Evolutionary conservation across 2,113 vertebrate genomes (phyloP).

Genomic region (Planiliza haematocheilus): DNA sequence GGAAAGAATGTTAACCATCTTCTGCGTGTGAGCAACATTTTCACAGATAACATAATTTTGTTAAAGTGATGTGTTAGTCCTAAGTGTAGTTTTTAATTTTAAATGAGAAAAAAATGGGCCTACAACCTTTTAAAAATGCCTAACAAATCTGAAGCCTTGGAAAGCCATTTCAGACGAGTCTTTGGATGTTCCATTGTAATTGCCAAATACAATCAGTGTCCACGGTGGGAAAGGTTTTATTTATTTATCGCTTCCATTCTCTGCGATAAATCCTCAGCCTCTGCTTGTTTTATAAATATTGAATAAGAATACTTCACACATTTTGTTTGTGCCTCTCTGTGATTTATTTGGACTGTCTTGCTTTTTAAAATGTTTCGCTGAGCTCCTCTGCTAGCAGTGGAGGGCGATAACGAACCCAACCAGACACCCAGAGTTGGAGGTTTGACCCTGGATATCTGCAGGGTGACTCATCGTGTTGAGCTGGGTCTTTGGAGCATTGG

Average conservation of each 20-base stretch:
- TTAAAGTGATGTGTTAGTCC: no score
- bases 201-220: not conserved
- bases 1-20: no score
- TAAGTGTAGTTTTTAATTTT: no score
- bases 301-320: not conserved
- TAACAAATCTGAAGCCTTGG: not conserved
- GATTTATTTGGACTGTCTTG: constrained; percentile 8
- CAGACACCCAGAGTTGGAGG: constrained; percentile 27
- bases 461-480: constrained; percentile 47
- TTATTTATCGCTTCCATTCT: not conserved
- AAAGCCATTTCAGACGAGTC: not conserved
- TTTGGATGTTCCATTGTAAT: not conserved
- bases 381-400: constrained; percentile 5
- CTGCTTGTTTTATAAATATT: not conserved
- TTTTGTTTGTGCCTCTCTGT: not conserved
- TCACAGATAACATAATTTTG: no score
- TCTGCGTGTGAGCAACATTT: no score
- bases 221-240: not conserved
- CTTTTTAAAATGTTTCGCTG: constrained; percentile 3
- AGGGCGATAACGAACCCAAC: constrained; percentile 2
- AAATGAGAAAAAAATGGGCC: no score
- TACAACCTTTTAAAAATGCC: no score
- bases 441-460: constrained; percentile 51
- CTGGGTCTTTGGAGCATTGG: constrained; percentile 10
- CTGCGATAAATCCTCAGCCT: not conserved